These are phyloP conservation scores for Chloroceryle aenea DNA, from an alignment of 2,113 vertebrate species.

Conservation along the genomic window DNA sequence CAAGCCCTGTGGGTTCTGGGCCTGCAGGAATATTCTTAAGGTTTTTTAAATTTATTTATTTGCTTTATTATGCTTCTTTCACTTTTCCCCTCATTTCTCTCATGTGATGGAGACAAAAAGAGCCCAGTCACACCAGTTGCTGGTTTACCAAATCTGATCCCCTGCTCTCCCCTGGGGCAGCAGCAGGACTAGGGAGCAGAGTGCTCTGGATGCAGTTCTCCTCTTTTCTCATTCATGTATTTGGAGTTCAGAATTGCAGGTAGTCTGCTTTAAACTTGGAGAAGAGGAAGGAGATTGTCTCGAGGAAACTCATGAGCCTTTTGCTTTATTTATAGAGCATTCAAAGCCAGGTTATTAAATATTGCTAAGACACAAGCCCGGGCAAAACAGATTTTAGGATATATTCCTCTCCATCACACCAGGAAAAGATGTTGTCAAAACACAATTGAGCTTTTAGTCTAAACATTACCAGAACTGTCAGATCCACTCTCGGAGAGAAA, in stretches of 20 bases:
- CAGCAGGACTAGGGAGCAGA: not conserved
- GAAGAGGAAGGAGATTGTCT: not conserved
- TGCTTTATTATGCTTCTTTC: not conserved
- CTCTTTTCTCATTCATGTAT: rapidly evolving
- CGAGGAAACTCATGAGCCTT: not conserved
- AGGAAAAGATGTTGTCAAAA: constrained; percentile 29
- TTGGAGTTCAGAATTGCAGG: not conserved
- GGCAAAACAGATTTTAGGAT: not conserved
- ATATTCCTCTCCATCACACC: not conserved
- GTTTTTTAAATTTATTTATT: too few relatives aligned
- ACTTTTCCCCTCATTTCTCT: not conserved
- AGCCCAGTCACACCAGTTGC: rapidly evolving
- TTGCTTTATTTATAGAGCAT: not conserved
- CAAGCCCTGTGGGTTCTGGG: not conserved
- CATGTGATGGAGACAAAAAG: not conserved
- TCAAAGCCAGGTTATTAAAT: not conserved
- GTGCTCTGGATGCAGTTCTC: too few relatives aligned
- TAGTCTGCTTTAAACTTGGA: not conserved
- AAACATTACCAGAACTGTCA: not conserved
- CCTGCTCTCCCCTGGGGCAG: not conserved
- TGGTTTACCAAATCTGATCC: not conserved
- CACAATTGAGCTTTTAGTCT: not conserved
- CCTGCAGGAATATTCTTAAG: not conserved
- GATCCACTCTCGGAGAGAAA: not conserved
- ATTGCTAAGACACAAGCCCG: not conserved